Base-by-base conservation (phyloP, 2,797 vertebrate species). In the Cetoscarus ocellatus region DNA sequence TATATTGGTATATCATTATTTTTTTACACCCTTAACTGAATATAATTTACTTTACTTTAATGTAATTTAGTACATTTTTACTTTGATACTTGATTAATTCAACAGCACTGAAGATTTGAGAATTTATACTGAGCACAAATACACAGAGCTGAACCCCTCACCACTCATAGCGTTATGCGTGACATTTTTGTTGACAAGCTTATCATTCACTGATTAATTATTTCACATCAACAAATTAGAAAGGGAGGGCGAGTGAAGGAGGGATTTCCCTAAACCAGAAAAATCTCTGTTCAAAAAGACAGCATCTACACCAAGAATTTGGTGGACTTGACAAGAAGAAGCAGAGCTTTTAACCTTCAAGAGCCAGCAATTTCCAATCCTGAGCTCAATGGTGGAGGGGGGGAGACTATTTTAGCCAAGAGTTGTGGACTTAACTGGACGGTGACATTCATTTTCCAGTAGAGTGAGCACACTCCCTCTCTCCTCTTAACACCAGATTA, bases 171-270 rank as follows among this genome's bases (percentile, higher is more conserved):
- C n/a, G n/a, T 27, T 27, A 27, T 27, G 67, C 72, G 54, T 78
- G 70, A 86, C 75, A 87, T 80, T 82, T 77, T 59, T 72, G n/a
- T 67, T 79, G 77, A 87, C 86, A 86, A 67, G 78, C 84, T 88
- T 71, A 82, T 90, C 73, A 79, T 88, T 69, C 56, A 55, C 67
- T 77, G 86, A 92, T 92, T 81, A 88, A 72, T 84, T 42, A 75
- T 79, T 70, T 61, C 38, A 77, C 42, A 67, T 89, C 45, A 27
- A 2, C 27, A 27, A 27, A 27, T 27, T 27, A 27, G 55, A 54
- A 52, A 44, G 3, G 61, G 63, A 27, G 27, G 53, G 18, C 55
- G 62, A 64, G 48, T 56, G 70, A 74, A 48, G 53, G 38, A 13
- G 3, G 40, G 60, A 38, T 44, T 38, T 54, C 42, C 66, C 36